phyloP scores from a whole-genome alignment of 1,140 invertebrate genomes.

The Lutraria rhynchaena region DNA sequence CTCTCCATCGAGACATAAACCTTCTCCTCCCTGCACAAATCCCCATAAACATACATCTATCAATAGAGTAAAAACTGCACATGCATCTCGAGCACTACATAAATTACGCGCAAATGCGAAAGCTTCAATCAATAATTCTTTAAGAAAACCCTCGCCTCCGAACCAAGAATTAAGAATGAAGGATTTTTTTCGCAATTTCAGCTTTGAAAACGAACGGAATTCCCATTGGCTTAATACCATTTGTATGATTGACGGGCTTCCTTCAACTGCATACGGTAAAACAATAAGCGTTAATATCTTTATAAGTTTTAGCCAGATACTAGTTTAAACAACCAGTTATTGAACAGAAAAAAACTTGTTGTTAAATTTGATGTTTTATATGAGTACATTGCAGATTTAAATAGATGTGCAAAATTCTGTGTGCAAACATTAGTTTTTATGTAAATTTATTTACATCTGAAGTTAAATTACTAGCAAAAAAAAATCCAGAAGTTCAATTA shows the following conservation, averaged over 20 bases:
- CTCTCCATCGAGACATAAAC: conserved; percentile 17
- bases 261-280: conserved; percentile 10
- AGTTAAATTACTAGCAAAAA: too few species aligned
- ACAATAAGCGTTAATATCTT: conserved; percentile 25
- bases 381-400: too few species aligned
- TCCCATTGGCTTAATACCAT: conserved; percentile 49
- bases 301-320: not conserved
- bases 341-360: too few species aligned
- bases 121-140: conserved; percentile 53
- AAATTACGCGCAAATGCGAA: conserved; percentile 51
- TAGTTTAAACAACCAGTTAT: too few species aligned
- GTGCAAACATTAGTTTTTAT: too few species aligned
- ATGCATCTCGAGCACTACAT: conserved; percentile 38
- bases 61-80: conserved; percentile 22
- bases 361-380: too few species aligned
- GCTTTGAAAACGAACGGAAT: conserved; percentile 41
- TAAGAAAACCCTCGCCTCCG: conserved; percentile 40
- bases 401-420: not conserved
- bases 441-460: too few species aligned
- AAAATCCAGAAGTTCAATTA: too few species aligned
- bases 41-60: conserved; percentile 50
- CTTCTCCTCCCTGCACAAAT: conserved; percentile 15
- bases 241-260: conserved; percentile 42
- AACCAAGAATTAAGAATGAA: conserved; percentile 44
- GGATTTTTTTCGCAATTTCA: conserved; percentile 47